Percentiles rank a stretch among this genome's conserved stretches.
These are phyloP conservation scores for Hoplostethus mediterraneus DNA, from an alignment of 2,797 vertebrate genomes.

Conservation along the genomic window DNA sequence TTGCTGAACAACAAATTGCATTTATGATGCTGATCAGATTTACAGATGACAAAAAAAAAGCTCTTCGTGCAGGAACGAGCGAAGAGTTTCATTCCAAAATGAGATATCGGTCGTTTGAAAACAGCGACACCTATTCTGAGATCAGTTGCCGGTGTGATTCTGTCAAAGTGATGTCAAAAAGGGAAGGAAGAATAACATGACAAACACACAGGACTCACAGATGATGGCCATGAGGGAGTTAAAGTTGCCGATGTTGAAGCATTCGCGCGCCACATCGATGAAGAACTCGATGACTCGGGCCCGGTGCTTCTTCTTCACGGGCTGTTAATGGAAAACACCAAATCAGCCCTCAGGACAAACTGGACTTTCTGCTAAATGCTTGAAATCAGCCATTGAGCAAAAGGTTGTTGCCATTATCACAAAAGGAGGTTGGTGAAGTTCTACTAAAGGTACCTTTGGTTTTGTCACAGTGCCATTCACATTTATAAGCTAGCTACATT, in stretches of 20 bases:
- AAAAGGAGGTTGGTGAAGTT: not conserved
- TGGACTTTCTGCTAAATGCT: not conserved
- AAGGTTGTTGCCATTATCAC: not conserved
- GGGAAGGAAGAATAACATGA: not conserved
- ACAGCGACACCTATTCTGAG: no score
- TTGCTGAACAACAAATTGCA: slow-evolving; percentile 42
- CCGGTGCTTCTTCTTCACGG: slow-evolving; percentile 94
- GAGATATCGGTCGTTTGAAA: no score
- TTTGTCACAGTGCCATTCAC: no score
- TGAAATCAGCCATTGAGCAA: not conserved
- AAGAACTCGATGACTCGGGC: slow-evolving; percentile 94
- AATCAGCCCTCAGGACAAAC: not conserved
- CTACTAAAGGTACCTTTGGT: no score
- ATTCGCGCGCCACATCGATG: slow-evolving; percentile 94
- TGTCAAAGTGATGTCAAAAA: not conserved
- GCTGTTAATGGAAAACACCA: slow-evolving; percentile 72
- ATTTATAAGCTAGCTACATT: no score
- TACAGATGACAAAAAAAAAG: slow-evolving; percentile 13
- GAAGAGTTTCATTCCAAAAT: not conserved
- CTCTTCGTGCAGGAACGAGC: slow-evolving; percentile 12
- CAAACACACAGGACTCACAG: slow-evolving; percentile 83
- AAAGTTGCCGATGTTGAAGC: slow-evolving; percentile 98
- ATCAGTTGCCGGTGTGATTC: no score
- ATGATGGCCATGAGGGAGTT: slow-evolving; percentile 98
- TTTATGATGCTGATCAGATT: slow-evolving; percentile 25